Conservation (phyloP, 2,888 invertebrate species). For the Parochlus steinenii region DNA sequence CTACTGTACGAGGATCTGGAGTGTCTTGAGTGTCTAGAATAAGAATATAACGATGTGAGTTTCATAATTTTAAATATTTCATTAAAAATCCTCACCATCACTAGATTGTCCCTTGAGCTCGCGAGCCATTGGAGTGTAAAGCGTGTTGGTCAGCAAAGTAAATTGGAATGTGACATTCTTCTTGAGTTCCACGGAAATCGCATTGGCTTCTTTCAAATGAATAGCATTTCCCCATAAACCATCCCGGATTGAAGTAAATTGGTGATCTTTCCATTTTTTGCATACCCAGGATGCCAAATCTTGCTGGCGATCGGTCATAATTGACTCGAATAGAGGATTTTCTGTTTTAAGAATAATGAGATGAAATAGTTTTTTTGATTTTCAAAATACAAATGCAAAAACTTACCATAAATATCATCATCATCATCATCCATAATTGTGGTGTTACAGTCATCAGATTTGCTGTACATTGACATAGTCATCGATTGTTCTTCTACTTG, state of each 20-base stretch:
- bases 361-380: not conserved
- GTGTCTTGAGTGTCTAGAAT: constrained; percentile 64
- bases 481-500: constrained; percentile 98
- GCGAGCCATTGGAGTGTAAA: constrained; percentile 88
- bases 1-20: constrained; percentile 77
- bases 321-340: constrained; percentile 88
- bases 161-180: constrained; percentile 99
- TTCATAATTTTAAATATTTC: constrained; percentile 34
- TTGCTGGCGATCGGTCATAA: constrained; percentile 92
- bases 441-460: constrained; percentile 53
- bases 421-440: constrained; percentile 84
- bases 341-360: constrained; percentile 37
- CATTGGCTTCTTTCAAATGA: constrained; percentile 98
- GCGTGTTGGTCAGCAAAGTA: constrained; percentile 88
- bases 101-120: constrained; percentile 47
- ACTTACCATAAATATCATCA: constrained; percentile 85
- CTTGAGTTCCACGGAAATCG: constrained; percentile 96
- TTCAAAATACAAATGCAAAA: not conserved
- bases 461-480: constrained; percentile 95
- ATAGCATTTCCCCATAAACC: constrained; percentile 99
- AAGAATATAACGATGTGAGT: constrained; percentile 40
- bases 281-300: constrained; percentile 91
- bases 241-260: constrained; percentile 97
- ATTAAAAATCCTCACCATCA: constrained; percentile 45
- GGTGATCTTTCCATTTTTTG: constrained; percentile 98